Evolutionary conservation across 2,888 invertebrate species (phyloP), one percentile per base, ranked within the genome.

Genomic region (Calameuta idolon): DNA sequence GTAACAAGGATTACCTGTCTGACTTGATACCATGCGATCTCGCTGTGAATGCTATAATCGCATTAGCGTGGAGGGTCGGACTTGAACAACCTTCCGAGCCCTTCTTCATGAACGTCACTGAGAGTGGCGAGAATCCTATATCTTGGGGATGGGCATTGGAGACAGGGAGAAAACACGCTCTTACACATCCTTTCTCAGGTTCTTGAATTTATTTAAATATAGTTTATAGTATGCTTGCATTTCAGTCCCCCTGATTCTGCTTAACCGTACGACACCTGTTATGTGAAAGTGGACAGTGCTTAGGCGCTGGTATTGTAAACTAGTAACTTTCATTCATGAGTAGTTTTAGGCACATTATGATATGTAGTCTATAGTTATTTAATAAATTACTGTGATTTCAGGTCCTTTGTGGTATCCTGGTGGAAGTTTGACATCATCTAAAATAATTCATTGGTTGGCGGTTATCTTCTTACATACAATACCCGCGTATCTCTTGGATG

Each of bases 121-220:
- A 95, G 33, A 96, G 97, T 0, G 94, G 93, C 11, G 93, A 96
- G 73, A 96, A 97, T 84, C 95, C 96, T 0, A 91, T 98, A 73
- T 95, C 95, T 0, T 99, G 99, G 99, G 96, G 96, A 1, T 94
- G 95, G 78, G 95, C 97, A 71, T 93, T 98, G 80, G 94, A 95
- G 78, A 93, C 94, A 79, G 95, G 96, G 87, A 93, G 92, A 82
- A 92, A 92, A 69, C 91, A 91, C 85, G 90, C 85, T 0, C 93
- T 94, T 80, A 94, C 95, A 85, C 95, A 94, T 87, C 94, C 94
- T 0, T 92, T 94, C 83, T 92, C 91, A 81, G 90, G 91, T 91
- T 80, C 68, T 23, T 71, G 31, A 31, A 31, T 31, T 30, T 31
- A 75, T 69, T 30, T 30, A 73, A n/a, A 55, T 23, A 55, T 9